phyloP scores from a whole-genome alignment of 2,113 vertebrate genomes.

The Thryonomys swinderianus region DNA sequence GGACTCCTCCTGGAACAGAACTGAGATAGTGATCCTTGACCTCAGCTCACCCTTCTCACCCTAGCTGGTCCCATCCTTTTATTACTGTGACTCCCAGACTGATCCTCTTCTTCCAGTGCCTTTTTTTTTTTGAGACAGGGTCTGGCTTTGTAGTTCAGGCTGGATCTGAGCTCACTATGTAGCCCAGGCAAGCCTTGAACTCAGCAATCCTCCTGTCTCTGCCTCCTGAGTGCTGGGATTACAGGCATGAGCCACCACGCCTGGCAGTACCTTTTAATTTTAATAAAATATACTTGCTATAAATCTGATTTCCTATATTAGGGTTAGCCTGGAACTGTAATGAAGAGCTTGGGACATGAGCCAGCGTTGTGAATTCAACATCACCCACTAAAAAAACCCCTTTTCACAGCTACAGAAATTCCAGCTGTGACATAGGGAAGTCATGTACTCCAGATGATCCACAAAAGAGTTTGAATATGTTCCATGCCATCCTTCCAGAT shows the following conservation, averaged over 20 bases:
- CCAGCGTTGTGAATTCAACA: constrained; percentile 7
- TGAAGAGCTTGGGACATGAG: background rate
- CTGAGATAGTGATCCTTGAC: background rate
- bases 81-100: background rate
- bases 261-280: background rate
- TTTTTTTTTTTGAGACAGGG: too few species aligned
- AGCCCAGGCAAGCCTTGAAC: too few species aligned
- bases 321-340: background rate
- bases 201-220: too few species aligned
- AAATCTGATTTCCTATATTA: background rate
- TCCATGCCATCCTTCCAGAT: constrained; percentile 36
- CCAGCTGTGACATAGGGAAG: constrained; percentile 7
- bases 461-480: constrained; percentile 42
- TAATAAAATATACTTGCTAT: background rate
- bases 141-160: too few species aligned
- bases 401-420: constrained; percentile 83
- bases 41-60: too few species aligned
- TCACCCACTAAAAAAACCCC: constrained; percentile 69
- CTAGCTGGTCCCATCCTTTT: background rate
- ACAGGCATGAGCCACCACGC: too few species aligned
- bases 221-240: too few species aligned
- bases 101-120: background rate
- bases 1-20: background rate
- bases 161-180: too few species aligned
- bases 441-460: constrained; percentile 62